These are phyloP conservation scores for Champsocephalus gunnari DNA, from an alignment of 2,797 vertebrate genomes.

Conservation along the genomic window DNA sequence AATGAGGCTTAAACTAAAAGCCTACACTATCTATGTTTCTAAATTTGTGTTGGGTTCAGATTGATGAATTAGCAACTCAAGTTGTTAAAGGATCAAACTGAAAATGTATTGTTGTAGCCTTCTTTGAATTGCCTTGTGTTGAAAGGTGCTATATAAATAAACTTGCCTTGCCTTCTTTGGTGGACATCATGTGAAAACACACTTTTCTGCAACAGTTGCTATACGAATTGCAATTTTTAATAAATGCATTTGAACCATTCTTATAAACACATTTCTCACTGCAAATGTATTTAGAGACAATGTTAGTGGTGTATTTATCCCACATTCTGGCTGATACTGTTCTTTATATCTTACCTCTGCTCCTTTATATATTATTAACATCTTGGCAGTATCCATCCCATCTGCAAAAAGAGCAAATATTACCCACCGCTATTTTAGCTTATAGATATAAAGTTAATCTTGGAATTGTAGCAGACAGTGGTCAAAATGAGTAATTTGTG, in stretches of 20 bases:
- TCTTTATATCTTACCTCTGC: conserved; percentile 4
- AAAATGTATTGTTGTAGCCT: conserved; percentile 3
- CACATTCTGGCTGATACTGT: not conserved
- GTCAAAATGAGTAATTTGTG: conserved; percentile 47
- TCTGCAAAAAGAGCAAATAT: conserved; percentile 22
- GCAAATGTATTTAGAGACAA: not conserved
- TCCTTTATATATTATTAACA: not conserved
- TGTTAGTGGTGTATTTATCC: not conserved
- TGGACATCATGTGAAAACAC: conserved; percentile 12
- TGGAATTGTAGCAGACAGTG: conserved; percentile 10
- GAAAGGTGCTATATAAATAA: no score
- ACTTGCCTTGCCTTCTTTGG: not conserved
- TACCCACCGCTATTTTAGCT: conserved; percentile 15
- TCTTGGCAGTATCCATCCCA: conserved; percentile 4
- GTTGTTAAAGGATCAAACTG: conserved; percentile 27
- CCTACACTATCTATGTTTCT: not conserved
- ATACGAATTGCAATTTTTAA: conserved; percentile 25
- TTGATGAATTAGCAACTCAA: conserved; percentile 14
- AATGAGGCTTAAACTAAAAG: not conserved
- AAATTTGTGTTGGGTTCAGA: conserved; percentile 10
- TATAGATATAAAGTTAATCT: conserved; percentile 22
- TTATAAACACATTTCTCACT: not conserved
- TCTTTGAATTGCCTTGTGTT: not conserved
- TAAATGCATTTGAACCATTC: conserved; percentile 7
- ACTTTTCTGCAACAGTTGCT: conserved; percentile 19